Conservation (phyloP, 1,140 invertebrate species). For the Rhagoletis zephyria region DNA sequence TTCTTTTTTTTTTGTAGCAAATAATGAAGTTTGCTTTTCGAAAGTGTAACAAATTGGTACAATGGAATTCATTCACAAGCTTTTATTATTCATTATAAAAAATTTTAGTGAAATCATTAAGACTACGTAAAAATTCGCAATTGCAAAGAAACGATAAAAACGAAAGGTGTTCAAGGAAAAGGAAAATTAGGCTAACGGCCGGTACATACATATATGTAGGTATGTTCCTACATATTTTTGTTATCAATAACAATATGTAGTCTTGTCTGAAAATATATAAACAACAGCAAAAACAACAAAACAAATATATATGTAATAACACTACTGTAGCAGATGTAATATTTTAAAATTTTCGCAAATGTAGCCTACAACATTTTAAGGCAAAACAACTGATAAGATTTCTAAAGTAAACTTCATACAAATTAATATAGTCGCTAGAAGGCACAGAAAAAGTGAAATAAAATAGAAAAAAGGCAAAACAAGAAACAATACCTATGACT, state of each 20-base stretch:
- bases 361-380: not conserved
- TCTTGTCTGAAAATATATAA: too few species aligned
- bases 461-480: not conserved
- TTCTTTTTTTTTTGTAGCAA: not conserved
- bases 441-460: not conserved
- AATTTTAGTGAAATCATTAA: too few species aligned
- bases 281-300: not conserved
- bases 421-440: not conserved
- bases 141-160: too few species aligned
- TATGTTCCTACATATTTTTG: too few species aligned
- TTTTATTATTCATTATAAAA: too few species aligned
- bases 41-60: slow-evolving; percentile 1
- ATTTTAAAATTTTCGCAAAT: not conserved
- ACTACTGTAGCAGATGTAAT: not conserved
- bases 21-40: not conserved
- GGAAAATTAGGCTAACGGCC: too few species aligned
- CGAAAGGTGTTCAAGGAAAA: too few species aligned
- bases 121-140: too few species aligned
- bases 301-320: not conserved
- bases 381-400: slow-evolving; percentile 29
- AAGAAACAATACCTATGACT: too few species aligned
- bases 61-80: not conserved
- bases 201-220: too few species aligned
- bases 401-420: not conserved
- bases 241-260: too few species aligned